These are phyloP conservation scores for Arbacia lixula DNA, from an alignment of 53 echinoderm and acorn worm species.

Conservation along the genomic window DNA sequence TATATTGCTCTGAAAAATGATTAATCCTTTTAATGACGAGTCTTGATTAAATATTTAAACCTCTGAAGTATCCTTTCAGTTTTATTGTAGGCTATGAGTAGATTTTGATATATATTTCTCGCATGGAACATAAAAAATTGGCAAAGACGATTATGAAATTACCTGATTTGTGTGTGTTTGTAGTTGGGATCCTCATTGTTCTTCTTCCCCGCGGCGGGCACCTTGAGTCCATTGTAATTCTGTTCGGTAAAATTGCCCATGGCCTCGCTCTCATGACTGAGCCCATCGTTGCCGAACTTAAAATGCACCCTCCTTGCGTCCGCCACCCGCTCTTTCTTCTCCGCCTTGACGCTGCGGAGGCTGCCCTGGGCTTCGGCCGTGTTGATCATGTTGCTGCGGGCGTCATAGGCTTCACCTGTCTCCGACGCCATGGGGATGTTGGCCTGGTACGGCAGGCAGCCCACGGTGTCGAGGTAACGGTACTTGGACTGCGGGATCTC, in stretches of 20 bases:
- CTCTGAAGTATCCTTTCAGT: too few species aligned
- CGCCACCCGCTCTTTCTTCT: slow-evolving; percentile 76
- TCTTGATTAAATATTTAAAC: too few species aligned
- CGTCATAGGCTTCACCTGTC: slow-evolving; percentile 78
- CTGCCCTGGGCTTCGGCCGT: slow-evolving; percentile 49
- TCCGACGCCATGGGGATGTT: slow-evolving; percentile 75
- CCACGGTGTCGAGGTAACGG: slow-evolving; percentile 76
- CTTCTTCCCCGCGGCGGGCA: slow-evolving; percentile 75
- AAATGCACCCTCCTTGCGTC: slow-evolving; percentile 91
- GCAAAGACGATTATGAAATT: too few species aligned
- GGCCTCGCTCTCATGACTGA: slow-evolving; percentile 64
- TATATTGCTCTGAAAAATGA: too few species aligned
- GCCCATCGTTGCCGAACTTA: slow-evolving; percentile 79
- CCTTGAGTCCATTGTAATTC: slow-evolving; percentile 24
- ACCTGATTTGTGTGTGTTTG: slow-evolving; percentile 84
- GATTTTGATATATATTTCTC: too few species aligned
- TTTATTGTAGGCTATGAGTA: too few species aligned
- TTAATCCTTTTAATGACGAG: too few species aligned
- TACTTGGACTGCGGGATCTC: slow-evolving; percentile 77
- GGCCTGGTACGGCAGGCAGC: slow-evolving; percentile 79
- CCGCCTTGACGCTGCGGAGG: slow-evolving; percentile 59
- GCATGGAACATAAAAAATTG: too few species aligned
- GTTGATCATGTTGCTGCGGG: slow-evolving; percentile 46
- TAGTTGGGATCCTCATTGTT: slow-evolving; percentile 80
- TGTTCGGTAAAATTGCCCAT: slow-evolving; percentile 69